Evolutionary conservation across 2,797 vertebrate species (phyloP), one percentile per base, ranked within the genome.

Genomic region (Vespertilio murinus): DNA sequence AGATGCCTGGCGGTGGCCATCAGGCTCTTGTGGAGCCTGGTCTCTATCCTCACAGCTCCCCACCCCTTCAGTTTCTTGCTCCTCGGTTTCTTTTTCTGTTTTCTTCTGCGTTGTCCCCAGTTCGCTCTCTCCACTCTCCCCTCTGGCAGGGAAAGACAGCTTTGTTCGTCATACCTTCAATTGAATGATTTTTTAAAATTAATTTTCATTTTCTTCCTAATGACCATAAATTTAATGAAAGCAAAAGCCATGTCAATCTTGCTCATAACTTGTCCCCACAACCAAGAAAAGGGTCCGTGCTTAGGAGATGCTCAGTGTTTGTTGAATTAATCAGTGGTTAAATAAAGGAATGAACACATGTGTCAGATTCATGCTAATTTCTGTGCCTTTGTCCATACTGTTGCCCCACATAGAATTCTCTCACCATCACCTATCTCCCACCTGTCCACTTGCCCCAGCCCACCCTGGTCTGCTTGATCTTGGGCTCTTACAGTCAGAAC

Each of bases 241-340:
- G 33, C 79, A 85, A 54, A 64, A 89, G 40, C 33, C 56, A 42
- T 16, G 14, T n/a, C 67, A 38, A 3, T 70, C 74, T 90, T 78
- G 74, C 64, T 92, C 33, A 45, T 1, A 54, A 28, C 78, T 64
- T 92, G 54, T 64, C 30, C 71, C 73, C 28, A 74, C 64, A 25
- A 90, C 47, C 61, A 64, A 88, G 47, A 86, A 86, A 89, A 82
- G 2, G 49, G 5, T 47, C 54, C 54, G 45, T 69, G 42, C n/a
- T 14, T 73, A 80, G 45, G 70, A 88, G 17, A 49, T 23, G 38
- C 65, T 77, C 64, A 17, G 8, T 40, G 5, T 88, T 86, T 93
- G 40, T 61, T 89, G 52, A 94, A 80, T 75, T 67, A 52, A 67
- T 73, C 54, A 75, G 30, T 92, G 47, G 70, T 77, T 64, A 82